Percentiles rank a stretch among this genome's conserved stretches.
These are phyloP conservation scores for Ceyx cyanopectus DNA, from an alignment of 2,113 vertebrate species.

Conservation along the genomic window DNA sequence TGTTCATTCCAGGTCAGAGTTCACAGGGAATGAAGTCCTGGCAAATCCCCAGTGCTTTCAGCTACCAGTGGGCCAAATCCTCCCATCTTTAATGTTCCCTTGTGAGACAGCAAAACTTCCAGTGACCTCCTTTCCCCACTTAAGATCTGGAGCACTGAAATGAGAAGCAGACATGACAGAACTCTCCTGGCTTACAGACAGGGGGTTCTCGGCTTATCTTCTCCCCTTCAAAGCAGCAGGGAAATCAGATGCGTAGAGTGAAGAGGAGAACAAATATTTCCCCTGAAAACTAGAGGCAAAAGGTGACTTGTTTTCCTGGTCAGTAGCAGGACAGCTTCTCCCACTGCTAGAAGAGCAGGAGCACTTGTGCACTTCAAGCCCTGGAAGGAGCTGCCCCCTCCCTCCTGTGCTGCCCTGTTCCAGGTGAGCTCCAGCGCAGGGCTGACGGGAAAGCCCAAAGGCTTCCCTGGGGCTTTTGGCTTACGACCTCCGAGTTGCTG, in stretches of 20 bases:
- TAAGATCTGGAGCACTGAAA: background rate
- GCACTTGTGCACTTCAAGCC: background rate
- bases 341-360: background rate
- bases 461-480: conserved; percentile 57
- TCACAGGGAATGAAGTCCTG: conserved; percentile 33
- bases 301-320: background rate
- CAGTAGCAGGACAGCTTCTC: background rate
- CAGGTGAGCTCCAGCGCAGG: conserved; percentile 26
- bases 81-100: conserved; percentile 20
- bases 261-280: background rate
- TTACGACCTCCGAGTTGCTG: conserved; percentile 40
- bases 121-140: background rate
- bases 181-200: background rate
- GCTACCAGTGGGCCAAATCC: background rate
- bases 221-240: background rate
- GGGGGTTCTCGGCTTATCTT: background rate
- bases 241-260: background rate
- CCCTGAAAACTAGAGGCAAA: background rate
- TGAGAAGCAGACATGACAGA: background rate
- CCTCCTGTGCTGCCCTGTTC: background rate
- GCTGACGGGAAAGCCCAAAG: conserved; percentile 58
- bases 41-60: background rate
- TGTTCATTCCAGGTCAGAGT: conserved; percentile 38
- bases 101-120: background rate
- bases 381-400: background rate